Base-by-base conservation (phyloP, 92 coral and sea anemone species). In the Paragorgia papillata region DNA sequence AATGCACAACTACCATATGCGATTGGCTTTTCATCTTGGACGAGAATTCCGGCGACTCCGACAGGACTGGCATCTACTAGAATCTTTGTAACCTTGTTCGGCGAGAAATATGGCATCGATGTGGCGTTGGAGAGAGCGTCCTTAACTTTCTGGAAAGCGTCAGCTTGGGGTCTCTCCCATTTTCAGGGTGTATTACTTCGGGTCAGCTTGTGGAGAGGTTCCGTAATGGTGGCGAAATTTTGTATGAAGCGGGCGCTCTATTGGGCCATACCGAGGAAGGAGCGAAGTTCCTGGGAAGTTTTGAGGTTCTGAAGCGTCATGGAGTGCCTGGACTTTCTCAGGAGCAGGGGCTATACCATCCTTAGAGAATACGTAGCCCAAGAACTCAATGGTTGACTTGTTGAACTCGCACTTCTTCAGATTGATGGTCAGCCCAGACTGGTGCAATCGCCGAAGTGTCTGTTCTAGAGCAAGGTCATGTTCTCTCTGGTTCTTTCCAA, bases 141-240 rank as follows among this genome's bases (percentile, higher is more conserved):
- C 17, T 80, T 67, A 37, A 67, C 78, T 25, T 39, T 27, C 25
- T 65, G 6, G 62, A 79, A 28, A 14, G 83, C 64, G 55, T 79
- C 76, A 8, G 21, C 37, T 57, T 79, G 66, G 15, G 62, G 51
- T 53, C 62, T 46, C 32, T 50, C 74, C 84, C 84, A 78, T 18
- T 18, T 12, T 76, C 84, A 69, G 9, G 80, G 74, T 31, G 41
- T 75, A 29, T 69, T 56, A 34, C 56, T 84, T 26, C 54, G 75
- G 44, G 75, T 77, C 6, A 84, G 69, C 71, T 60, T 49, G 30
- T 69, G 73, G 0, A 78, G 82, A 26, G 54, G 77, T 62, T 83
- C 87, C 7, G 82, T 66, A 40, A 51, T 75, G 50, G 79, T 83
- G 59, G 78, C 82, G 28, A 55, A 83, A 56, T 76, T 62, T 6